These are phyloP conservation scores for Balearica regulorum DNA, from an alignment of 2,797 vertebrate species.

Conservation along the genomic window DNA sequence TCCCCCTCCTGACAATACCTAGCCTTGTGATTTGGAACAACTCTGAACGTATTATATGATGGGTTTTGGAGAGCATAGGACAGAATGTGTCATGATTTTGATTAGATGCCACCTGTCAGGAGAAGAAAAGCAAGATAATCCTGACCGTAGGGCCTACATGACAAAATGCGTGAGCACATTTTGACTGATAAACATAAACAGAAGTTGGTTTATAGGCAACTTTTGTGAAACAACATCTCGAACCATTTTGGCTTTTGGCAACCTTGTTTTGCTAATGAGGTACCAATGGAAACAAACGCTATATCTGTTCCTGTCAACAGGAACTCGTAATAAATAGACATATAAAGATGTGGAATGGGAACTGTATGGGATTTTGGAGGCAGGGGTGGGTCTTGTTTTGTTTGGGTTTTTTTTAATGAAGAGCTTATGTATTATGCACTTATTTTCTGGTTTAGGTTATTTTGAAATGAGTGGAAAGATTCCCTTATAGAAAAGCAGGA, in stretches of 20 bases:
- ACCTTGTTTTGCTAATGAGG: conserved; percentile 3
- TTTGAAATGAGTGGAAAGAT: neutral
- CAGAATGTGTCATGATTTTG: neutral
- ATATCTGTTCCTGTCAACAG: conserved; percentile 17
- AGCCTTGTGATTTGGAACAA: neutral
- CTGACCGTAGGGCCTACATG: neutral
- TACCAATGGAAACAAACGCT: conserved; percentile 36
- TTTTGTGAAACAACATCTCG: neutral
- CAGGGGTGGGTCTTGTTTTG: neutral
- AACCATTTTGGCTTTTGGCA: conserved; percentile 1
- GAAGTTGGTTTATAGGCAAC: neutral
- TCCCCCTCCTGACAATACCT: neutral
- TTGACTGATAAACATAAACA: neutral
- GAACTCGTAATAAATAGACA: neutral
- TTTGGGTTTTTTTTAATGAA: neutral
- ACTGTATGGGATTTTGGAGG: conserved; percentile 10
- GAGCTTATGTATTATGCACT: neutral
- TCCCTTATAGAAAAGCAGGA: neutral
- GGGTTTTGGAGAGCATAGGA: neutral
- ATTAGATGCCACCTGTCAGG: neutral
- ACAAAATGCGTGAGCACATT: neutral
- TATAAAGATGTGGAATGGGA: conserved; percentile 4
- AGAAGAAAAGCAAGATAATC: neutral
- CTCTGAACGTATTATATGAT: neutral
- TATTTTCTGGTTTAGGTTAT: conserved; percentile 21